Evolutionary conservation across 1,140 invertebrate genomes (phyloP), one percentile per base, ranked within the genome.

Genomic region (Myzus persicae): DNA sequence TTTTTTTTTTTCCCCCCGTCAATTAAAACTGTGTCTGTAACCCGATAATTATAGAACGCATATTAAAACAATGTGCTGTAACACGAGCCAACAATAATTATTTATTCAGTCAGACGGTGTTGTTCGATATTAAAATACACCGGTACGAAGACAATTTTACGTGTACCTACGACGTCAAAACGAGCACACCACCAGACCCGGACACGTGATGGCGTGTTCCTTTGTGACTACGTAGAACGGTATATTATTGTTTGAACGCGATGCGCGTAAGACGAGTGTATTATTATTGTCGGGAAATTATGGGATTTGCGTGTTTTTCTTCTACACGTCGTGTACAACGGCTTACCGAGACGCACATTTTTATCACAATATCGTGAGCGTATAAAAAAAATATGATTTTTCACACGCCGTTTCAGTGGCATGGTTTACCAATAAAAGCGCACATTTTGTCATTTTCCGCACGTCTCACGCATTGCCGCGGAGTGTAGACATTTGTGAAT

Each of bases 81-180:
- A 48, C n/a, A 88, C 18, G 31, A 88, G 46, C 31, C 44, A 88
- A 46, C n/a, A 22, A 88, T 87, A 87, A 87, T 87, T 87, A 87
- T 76, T 76, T 76, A 87, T 87, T 87, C 42, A 87, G 42, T 44
- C 31, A 42, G 31, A 44, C 42, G 18, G 42, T 38, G 18, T 87
- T 14, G 84, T 87, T 87, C 31, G 44, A 87, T 87, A 87, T 87
- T 87, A 87, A 87, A 31, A 44, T 44, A 42, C 42, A n/a, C 42
- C 9, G 36, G 42, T 44, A 31, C 42, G 31, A 87, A 44, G 42
- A 87, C 26, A 46, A 87, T 44, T 87, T 46, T n/a, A 87, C 42
- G 40, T 44, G n/a, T 6, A 76, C 59, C 59, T 76, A 76, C 31
- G n/a, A 87, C 42, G 42, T 87, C 36, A 87, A 44, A 44, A 87